Evolutionary conservation across 1,140 invertebrate species (phyloP).

Genomic region (Drosophila grimshawi): DNA sequence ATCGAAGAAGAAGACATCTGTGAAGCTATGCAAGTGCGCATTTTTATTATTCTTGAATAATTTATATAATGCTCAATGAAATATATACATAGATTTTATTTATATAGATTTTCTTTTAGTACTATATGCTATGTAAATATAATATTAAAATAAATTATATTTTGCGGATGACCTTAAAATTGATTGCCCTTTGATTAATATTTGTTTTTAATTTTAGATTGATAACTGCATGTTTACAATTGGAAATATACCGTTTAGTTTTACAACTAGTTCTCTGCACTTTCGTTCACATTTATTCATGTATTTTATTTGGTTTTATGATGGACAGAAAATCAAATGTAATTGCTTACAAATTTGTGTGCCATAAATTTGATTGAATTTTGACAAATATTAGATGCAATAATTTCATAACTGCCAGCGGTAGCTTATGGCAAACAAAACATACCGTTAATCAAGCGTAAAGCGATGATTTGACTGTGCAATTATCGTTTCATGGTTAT

Average conservation of each 20-base stretch:
- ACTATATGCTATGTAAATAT: not conserved
- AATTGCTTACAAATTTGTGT: conserved; percentile 16
- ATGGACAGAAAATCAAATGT: conserved; percentile 7
- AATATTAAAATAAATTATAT: too few species aligned
- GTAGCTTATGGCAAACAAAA: conserved; percentile 35
- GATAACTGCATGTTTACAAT: too few species aligned
- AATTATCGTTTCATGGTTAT: conserved; percentile 37
- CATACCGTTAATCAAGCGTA: conserved; percentile 46
- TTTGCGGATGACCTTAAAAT: too few species aligned
- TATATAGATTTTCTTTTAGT: too few species aligned
- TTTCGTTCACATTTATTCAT: not conserved
- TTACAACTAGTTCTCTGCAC: not conserved
- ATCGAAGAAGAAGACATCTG: not conserved
- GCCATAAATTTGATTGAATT: conserved; percentile 13
- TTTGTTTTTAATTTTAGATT: too few species aligned
- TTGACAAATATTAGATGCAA: conserved; percentile 19
- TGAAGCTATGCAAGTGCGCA: too few species aligned
- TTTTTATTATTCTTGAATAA: too few species aligned
- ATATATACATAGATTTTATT: too few species aligned
- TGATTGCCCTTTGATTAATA: too few species aligned
- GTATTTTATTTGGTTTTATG: too few species aligned
- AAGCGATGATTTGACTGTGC: conserved; percentile 61
- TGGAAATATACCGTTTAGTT: not conserved
- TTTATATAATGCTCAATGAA: too few species aligned
- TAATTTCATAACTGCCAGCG: conserved; percentile 33